Percentiles rank a stretch among this genome's conserved stretches.
phyloP scores from a whole-genome alignment of 2,888 invertebrate genomes.

The Drosophila subsilvestris region DNA sequence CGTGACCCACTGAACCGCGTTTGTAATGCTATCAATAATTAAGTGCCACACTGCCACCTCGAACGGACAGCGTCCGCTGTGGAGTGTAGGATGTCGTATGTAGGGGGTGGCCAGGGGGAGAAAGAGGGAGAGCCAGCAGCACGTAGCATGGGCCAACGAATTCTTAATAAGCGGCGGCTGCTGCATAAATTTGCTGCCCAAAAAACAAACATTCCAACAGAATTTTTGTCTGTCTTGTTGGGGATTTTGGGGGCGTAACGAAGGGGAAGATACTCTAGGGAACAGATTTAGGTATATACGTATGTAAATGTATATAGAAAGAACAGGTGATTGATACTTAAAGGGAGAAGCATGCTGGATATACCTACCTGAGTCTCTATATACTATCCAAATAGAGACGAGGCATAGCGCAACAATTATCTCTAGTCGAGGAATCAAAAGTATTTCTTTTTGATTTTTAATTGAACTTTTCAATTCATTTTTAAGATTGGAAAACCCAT shows the following conservation, averaged over 20 bases:
- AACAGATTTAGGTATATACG: too few relatives aligned
- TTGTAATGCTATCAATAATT: conserved; percentile 79
- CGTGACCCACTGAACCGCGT: conserved; percentile 70
- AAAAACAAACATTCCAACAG: conserved; percentile 49
- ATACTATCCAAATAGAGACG: too few relatives aligned
- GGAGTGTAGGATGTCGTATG: too few relatives aligned
- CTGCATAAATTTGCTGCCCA: conserved; percentile 73
- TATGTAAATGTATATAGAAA: too few relatives aligned
- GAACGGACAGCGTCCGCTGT: conserved; percentile 22
- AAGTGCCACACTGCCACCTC: conserved; percentile 77
- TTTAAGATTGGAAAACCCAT: too few relatives aligned
- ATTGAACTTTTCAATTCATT: too few relatives aligned
- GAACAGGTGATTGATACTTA: too few relatives aligned
- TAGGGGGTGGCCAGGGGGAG: background rate
- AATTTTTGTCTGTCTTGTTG: background rate
- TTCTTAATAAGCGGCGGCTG: conserved; percentile 77
- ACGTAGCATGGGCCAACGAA: conserved; percentile 51
- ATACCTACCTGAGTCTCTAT: too few relatives aligned
- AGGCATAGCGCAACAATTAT: too few relatives aligned
- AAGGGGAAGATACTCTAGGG: background rate
- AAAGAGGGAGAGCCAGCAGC: background rate
- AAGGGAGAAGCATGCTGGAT: too few relatives aligned
- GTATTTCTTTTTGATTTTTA: too few relatives aligned
- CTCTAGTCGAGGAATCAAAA: too few relatives aligned
- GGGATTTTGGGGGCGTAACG: background rate